Conservation (phyloP, 2,888 invertebrate species). For the Ptychoptera albimana region DNA sequence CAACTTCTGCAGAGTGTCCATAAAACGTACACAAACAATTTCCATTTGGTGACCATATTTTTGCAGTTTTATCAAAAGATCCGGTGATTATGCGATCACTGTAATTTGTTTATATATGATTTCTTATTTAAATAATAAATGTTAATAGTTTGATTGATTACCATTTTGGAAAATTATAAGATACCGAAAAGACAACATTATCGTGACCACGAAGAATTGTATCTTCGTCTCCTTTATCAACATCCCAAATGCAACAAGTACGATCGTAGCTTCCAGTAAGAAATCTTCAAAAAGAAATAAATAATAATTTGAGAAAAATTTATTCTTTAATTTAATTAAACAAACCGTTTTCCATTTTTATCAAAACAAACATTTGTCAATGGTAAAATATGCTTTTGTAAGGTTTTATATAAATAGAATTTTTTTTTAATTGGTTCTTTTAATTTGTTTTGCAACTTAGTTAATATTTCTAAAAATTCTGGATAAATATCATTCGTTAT, state of each 20-base stretch:
- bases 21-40: conserved; percentile 49
- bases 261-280: conserved; percentile 72
- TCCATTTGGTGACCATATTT: conserved; percentile 54
- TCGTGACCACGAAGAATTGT: conserved; percentile 56
- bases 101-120: conserved; percentile 5
- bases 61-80: conserved; percentile 65
- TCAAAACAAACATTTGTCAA: conserved; percentile 57
- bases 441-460: conserved; percentile 44
- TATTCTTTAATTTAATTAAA: conserved; percentile 1
- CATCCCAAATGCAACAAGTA: conserved; percentile 68
- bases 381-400: conserved; percentile 51
- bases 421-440: conserved; percentile 43
- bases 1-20: conserved; percentile 63
- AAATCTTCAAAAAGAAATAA: conserved; percentile 45
- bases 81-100: conserved; percentile 60
- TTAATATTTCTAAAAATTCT: conserved; percentile 42
- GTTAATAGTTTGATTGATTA: conserved; percentile 29
- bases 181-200: conserved; percentile 67
- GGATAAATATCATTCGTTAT: conserved; percentile 39
- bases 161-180: conserved; percentile 63
- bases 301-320: conserved; percentile 7
- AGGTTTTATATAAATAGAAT: conserved; percentile 47
- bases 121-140: neutral
- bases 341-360: conserved; percentile 44
- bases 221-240: conserved; percentile 49